Conservation (phyloP, 1,140 invertebrate genomes). For the Steinernema feltiae region DNA sequence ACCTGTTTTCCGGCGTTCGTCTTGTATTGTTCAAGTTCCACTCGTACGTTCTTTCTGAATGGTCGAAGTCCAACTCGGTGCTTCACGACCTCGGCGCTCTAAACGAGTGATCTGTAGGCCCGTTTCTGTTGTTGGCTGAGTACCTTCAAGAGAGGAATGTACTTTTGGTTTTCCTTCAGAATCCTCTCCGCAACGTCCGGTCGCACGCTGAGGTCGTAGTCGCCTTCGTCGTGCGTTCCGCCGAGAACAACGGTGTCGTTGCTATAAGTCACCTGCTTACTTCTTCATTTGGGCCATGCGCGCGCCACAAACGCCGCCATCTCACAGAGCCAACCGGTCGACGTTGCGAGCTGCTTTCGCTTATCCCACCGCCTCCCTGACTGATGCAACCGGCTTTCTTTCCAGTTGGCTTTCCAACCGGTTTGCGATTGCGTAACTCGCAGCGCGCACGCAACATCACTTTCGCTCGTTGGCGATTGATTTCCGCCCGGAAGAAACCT, state of each 20-base stretch:
- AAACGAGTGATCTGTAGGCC: not conserved
- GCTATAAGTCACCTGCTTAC: conserved; percentile 59
- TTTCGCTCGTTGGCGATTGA: not conserved
- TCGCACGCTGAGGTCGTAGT: conserved; percentile 68
- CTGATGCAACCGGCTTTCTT: not conserved
- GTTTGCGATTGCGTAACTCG: conserved; percentile 1
- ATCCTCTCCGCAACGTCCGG: conserved; percentile 67
- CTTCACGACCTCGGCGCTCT: conserved; percentile 60
- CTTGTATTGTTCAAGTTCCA: conserved; percentile 64
- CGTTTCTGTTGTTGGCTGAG: conserved; percentile 66
- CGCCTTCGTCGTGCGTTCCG: conserved; percentile 74
- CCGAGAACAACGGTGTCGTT: conserved; percentile 70
- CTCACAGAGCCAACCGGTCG: not conserved
- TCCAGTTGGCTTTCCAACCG: not conserved
- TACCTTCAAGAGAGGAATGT: conserved; percentile 25
- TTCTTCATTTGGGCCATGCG: conserved; percentile 12
- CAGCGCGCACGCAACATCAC: not conserved
- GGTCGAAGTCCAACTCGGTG: conserved; percentile 74
- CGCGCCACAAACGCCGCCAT: too few species aligned
- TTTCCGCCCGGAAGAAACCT: not conserved
- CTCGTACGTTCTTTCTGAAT: conserved; percentile 69
- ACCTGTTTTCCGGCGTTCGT: conserved; percentile 57
- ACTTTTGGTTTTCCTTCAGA: conserved; percentile 61
- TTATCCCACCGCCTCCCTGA: not conserved
- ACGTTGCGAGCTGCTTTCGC: not conserved